Percentiles rank a stretch among this genome's conserved stretches.
These are phyloP conservation scores for Acanthosepion lycidas DNA, from an alignment of 2,888 invertebrate species.

Conservation along the genomic window DNA sequence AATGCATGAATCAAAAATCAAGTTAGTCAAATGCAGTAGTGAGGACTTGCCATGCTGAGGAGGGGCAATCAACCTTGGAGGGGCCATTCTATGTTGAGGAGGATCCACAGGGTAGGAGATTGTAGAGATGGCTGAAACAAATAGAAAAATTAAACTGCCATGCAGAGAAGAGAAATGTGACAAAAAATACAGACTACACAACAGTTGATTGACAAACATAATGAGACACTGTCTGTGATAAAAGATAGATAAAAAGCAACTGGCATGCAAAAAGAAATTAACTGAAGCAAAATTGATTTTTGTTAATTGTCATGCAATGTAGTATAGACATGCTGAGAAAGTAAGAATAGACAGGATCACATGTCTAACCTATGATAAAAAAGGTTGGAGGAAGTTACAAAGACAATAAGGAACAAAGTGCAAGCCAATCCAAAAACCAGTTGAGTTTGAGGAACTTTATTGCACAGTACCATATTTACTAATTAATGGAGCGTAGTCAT, in stretches of 20 bases:
- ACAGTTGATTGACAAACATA: not conserved
- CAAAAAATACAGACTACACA: not conserved
- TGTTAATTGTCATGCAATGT: not conserved
- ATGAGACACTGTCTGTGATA: not conserved
- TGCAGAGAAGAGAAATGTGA: not conserved
- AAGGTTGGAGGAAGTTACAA: not conserved
- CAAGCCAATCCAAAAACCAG: not conserved
- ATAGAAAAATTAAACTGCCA: not conserved
- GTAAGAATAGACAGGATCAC: not conserved
- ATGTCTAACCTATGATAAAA: not conserved
- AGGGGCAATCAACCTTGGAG: not conserved
- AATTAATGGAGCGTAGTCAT: too few relatives aligned
- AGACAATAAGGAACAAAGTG: not conserved
- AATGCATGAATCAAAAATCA: not conserved
- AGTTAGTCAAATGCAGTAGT: not conserved
- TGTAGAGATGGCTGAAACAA: constrained; percentile 38
- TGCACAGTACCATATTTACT: too few relatives aligned
- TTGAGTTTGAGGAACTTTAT: too few relatives aligned
- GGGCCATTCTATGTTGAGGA: constrained; percentile 34
- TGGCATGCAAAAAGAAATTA: not conserved
- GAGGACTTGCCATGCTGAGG: not conserved
- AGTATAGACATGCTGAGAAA: not conserved
- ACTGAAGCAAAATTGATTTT: not conserved
- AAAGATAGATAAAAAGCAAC: not conserved
- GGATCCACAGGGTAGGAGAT: constrained; percentile 42